These are phyloP conservation scores for Eciton burchellii DNA, from an alignment of 1,140 invertebrate species.

Conservation along the genomic window DNA sequence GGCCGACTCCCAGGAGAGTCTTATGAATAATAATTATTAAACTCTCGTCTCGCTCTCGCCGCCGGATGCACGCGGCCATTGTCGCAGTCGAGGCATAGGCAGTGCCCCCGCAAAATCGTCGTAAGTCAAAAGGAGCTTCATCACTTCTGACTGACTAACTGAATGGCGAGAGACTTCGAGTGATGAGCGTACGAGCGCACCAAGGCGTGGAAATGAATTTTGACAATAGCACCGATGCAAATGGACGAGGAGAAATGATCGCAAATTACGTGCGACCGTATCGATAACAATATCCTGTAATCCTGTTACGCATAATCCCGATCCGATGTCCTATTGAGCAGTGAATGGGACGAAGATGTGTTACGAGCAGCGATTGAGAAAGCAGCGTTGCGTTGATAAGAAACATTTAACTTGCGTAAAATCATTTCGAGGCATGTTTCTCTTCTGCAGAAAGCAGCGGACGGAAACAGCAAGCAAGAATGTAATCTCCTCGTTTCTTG, in stretches of 20 bases:
- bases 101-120: constrained; percentile 15
- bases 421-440: no score
- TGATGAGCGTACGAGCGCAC: constrained; percentile 35
- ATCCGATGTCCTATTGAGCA: neutral
- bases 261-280: neutral
- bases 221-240: constrained; percentile 22
- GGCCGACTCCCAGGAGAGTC: constrained; percentile 80
- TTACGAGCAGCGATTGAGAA: no score
- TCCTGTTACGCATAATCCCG: neutral
- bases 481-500: no score
- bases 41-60: constrained; percentile 68
- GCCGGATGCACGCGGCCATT: constrained; percentile 5
- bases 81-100: constrained; percentile 24
- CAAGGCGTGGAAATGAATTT: constrained; percentile 26
- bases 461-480: no score
- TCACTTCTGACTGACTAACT: constrained; percentile 16
- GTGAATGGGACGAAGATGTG: neutral
- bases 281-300: neutral
- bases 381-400: no score
- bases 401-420: no score
- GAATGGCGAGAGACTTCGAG: constrained; percentile 35
- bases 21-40: constrained; percentile 85
- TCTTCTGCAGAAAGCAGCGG: no score
- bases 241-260: neutral
- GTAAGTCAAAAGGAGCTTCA: constrained; percentile 39